Evolutionary conservation across 1,140 invertebrate genomes (phyloP).

Genomic region (Geopemphigus sp.): DNA sequence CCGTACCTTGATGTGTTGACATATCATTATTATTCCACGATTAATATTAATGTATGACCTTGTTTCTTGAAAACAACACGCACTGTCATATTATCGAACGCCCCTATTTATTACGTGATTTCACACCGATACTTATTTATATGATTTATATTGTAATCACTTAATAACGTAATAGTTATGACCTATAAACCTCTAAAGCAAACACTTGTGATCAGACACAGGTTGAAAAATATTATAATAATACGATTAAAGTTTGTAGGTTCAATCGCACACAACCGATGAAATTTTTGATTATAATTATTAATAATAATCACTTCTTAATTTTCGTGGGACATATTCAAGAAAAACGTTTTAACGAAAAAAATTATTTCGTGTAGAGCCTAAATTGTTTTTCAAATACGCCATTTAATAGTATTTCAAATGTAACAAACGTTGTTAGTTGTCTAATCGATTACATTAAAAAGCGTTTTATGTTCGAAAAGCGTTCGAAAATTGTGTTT

Average conservation of each 20-base stretch:
- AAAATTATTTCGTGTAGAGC: no score
- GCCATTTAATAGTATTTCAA: no score
- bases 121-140: not conserved
- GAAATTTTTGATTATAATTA: constrained; percentile 11
- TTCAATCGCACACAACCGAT: not conserved
- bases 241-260: not conserved
- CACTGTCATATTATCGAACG: not conserved
- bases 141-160: constrained; percentile 1
- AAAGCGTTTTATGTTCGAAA: no score
- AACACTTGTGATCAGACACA: not conserved
- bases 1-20: not conserved
- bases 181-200: not conserved
- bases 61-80: not conserved
- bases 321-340: not conserved
- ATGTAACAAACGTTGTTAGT: no score
- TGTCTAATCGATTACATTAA: no score
- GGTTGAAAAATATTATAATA: not conserved
- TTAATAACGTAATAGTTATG: constrained; percentile 12
- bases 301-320: not conserved
- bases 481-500: no score
- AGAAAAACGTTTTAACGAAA: no score
- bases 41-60: constrained; percentile 1
- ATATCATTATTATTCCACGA: not conserved
- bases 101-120: not conserved
- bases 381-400: no score